Evolutionary conservation across 2,113 vertebrate genomes (phyloP), one percentile per base, ranked within the genome.

Genomic region (Peromyscus maniculatus): DNA sequence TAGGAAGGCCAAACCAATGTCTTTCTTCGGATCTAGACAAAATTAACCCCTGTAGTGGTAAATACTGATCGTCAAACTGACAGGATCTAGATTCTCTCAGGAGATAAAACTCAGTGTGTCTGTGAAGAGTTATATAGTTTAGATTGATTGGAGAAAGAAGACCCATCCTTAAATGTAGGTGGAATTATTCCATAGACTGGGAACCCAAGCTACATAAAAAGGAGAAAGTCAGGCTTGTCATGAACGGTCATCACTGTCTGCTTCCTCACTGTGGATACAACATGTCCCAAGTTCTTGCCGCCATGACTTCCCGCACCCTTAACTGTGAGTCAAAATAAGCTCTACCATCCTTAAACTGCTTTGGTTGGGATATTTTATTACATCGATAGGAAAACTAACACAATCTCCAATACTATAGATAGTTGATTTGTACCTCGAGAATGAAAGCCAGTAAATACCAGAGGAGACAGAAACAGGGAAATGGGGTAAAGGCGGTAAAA

Each of bases 21-120:
- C 82, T 84, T 93, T 88, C 91, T 93, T 88, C 91, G 79, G 22
- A 52, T 79, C 21, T 69, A 93, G 46, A 71, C 66, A 57, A 95
- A 91, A 62, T 71, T 89, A 86, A 79, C 31, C 31, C 11, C 19
- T 87, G 46, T 15, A 2, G 28, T 52, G 17, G 43, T 24, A 15
- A 66, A 52, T 49, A 86, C 11, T 17, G 13, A 64, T 43, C 33
- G 43, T 22, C 43, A 87, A 33, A 33, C 22, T 87, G 28, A 49
- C 43, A 46, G 28, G 84, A 33, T 67, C 62, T 87, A 49, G 84
- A 67, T 6, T 46, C 62, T 21, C 49, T 19, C 21, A 55, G 49
- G 16, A 80, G 31, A 55, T 31, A 36, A 17, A 49, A 5, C 16
- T 49, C 43, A 22, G 43, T 7, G 28, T 67, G 28, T 13, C 28